These are phyloP conservation scores for Malurus elegans DNA, from an alignment of 2,113 vertebrate species.

Conservation along the genomic window DNA sequence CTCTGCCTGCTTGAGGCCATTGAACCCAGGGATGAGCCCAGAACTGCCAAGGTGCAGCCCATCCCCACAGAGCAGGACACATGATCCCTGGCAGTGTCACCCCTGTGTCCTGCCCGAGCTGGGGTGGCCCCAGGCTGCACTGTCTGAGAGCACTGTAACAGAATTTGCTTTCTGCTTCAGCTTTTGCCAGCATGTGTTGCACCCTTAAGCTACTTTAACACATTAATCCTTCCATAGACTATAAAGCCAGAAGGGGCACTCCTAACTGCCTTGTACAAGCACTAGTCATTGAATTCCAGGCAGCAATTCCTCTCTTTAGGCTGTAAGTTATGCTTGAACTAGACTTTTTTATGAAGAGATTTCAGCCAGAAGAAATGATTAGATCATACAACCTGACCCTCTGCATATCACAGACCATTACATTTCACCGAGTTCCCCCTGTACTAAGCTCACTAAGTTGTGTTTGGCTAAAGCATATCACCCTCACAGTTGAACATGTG, in stretches of 20 bases:
- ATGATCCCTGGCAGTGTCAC: neutral
- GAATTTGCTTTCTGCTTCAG: neutral
- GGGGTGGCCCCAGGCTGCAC: neutral
- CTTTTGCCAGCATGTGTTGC: neutral
- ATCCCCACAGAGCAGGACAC: rapidly evolving
- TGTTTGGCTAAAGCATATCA: slow-evolving; percentile 45
- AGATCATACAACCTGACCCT: slow-evolving; percentile 49
- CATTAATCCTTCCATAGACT: slow-evolving; percentile 4
- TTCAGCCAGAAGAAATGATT: slow-evolving; percentile 60
- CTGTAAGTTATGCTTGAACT: slow-evolving; percentile 32
- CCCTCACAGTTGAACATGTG: slow-evolving; percentile 44
- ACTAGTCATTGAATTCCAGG: slow-evolving; percentile 9
- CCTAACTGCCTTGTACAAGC: neutral
- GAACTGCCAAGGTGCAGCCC: neutral
- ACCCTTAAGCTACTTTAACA: slow-evolving; percentile 34
- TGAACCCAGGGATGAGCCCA: neutral
- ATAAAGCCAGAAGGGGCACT: slow-evolving; percentile 42
- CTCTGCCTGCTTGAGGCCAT: neutral
- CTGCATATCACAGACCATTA: slow-evolving; percentile 51
- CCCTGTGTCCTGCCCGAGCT: neutral
- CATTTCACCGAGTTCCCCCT: neutral
- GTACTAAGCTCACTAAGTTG: slow-evolving; percentile 38
- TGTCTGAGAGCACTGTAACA: neutral
- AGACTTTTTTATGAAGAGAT: slow-evolving; percentile 45
- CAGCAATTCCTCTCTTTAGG: slow-evolving; percentile 28